Percentiles rank a stretch among this genome's conserved stretches.
phyloP scores from a whole-genome alignment of 1,140 invertebrate genomes.

The Pogonus chalceus region DNA sequence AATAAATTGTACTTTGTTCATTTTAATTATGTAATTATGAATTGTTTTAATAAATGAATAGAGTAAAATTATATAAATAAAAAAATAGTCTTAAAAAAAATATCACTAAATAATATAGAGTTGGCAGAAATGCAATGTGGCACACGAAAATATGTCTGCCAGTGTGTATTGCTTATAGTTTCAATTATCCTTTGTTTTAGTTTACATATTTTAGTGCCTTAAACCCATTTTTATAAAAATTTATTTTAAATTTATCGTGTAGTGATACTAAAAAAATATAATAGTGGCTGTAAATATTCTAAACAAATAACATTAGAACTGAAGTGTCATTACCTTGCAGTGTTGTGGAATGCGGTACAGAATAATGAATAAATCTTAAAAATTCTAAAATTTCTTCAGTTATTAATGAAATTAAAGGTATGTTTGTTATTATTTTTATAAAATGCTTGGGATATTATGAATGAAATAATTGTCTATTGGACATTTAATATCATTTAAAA shows the following conservation, averaged over 20 bases:
- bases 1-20: too few relatives aligned
- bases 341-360: slow-evolving; percentile 6
- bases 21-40: too few relatives aligned
- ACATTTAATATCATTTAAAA: slow-evolving; percentile 2
- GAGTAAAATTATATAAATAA: too few relatives aligned
- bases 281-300: neutral
- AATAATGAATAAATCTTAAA: neutral
- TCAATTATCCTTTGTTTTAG: slow-evolving; percentile 7
- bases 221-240: neutral
- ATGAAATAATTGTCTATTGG: neutral
- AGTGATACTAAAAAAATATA: neutral
- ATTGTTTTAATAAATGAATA: too few relatives aligned
- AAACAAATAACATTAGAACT: neutral
- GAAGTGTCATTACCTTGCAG: slow-evolving; percentile 7
- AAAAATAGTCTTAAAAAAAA: too few relatives aligned
- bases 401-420: neutral
- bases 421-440: neutral
- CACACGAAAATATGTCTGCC: slow-evolving; percentile 6
- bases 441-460: neutral
- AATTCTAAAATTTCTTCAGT: neutral
- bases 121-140: slow-evolving; percentile 1
- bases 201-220: neutral
- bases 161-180: slow-evolving; percentile 3
- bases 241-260: neutral
- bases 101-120: too few relatives aligned